phyloP scores from a whole-genome alignment of 2,888 invertebrate species.

The Spisula subtruncata region DNA sequence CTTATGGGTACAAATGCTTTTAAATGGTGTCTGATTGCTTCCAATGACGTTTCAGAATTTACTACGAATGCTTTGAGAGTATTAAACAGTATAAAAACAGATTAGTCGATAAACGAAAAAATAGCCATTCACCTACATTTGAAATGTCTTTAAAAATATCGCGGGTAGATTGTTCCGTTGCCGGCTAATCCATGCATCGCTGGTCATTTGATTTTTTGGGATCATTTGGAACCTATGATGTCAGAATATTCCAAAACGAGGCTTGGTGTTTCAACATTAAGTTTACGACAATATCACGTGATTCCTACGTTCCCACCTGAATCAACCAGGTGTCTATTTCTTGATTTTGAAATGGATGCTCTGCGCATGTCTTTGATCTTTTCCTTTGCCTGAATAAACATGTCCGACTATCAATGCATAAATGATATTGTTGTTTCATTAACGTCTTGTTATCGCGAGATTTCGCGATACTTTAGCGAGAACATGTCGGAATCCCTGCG shows the following conservation, averaged over 20 bases:
- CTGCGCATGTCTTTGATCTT: slow-evolving; percentile 64
- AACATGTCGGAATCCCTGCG: slow-evolving; percentile 70
- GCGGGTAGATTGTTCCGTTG: no score
- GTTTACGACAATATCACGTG: slow-evolving; percentile 36
- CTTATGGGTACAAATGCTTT: slow-evolving; percentile 3
- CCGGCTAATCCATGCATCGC: neutral
- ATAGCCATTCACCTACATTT: neutral
- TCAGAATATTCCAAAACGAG: neutral
- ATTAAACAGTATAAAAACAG: neutral
- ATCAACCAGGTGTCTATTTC: slow-evolving; percentile 66
- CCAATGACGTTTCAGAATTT: neutral
- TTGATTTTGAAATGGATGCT: slow-evolving; percentile 53
- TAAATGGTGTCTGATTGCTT: neutral
- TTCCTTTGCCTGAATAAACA: slow-evolving; percentile 71
- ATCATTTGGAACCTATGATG: neutral
- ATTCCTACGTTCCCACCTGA: slow-evolving; percentile 68
- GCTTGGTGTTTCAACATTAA: neutral
- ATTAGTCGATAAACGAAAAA: neutral
- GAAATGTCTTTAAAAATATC: neutral
- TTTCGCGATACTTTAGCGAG: slow-evolving; percentile 62
- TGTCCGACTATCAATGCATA: slow-evolving; percentile 73
- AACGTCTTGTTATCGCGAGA: slow-evolving; percentile 70
- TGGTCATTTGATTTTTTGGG: neutral
- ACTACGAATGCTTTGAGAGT: neutral
- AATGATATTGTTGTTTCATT: slow-evolving; percentile 68